Base-by-base conservation (phyloP, 1,140 invertebrate genomes). In the Bombus consobrinus region DNA sequence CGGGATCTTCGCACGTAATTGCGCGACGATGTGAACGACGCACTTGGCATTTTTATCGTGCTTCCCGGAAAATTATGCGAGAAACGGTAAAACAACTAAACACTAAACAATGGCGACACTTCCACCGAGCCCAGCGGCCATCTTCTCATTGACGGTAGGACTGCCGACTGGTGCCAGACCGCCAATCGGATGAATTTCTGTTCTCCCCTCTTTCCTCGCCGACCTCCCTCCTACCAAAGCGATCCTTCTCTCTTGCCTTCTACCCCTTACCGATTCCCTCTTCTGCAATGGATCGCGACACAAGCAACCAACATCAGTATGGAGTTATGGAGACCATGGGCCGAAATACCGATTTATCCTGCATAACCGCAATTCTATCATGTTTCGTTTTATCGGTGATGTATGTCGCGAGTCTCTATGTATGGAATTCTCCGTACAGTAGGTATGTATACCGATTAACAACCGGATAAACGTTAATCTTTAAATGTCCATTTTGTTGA, bases 11-110 rank as follows among this genome's bases (percentile, higher is more conserved):
- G 96, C 92, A 98, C 97, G 96, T 98, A 98, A 95, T 97, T 97
- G 96, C 97, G 97, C 94, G 97, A 97, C 95, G 97, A 97, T 93
- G 97, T 97, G 96, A 98, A 98, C 94, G 97, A 98, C 95, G 97
- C 97, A 96, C 97, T 98, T 96, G 98, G 98, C 98, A 98, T 98
- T 96, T 97, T 98, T 89, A 78, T 88, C 79, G n/a, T 86, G 76
- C 57, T 86, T 78, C 78, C 80, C 86, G 80, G 47, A 81, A 89
- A 85, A 85, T 88, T 74, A 87, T 57, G 75, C 80, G 66, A 89
- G 71, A 88, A 90, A 87, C 81, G 87, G 78, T 89, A 72, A 78
- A 85, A 87, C 79, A 91, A 91, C 81, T 88, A 94, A 92, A 93
- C 92, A 94, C 93, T 94, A 94, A 94, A 94, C 94, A 94, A 95